Base-by-base conservation (phyloP, 37 sponge, comb jelly and placozoan genomes). In the Ephydatia muelleri region DNA sequence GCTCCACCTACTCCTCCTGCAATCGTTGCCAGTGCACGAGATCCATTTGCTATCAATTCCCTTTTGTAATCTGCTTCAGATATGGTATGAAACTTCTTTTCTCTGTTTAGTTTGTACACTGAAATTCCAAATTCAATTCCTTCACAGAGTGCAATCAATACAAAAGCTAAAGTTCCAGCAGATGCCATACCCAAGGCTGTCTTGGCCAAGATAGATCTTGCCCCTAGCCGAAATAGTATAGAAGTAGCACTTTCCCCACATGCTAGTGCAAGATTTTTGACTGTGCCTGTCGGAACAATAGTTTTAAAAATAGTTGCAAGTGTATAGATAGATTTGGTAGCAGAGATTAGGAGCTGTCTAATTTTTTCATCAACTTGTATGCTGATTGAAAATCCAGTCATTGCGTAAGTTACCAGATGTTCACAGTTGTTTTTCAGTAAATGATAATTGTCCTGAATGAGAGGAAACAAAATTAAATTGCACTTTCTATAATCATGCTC, bases 81-180 rank as follows among this genome's bases (percentile, higher is more conserved):
- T 39, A 85, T 85, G 29, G 57, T 73, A 30, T 85, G 12, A 78
- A 85, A 85, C 38, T 78, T 85, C 37, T 70, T 48, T 35, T 85
- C 70, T 21, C 86, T 79, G 28, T 79, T 43, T 19, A 85, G 86
- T 79, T 79, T 70, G 72, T 85, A 85, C 34, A 79, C 34, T 2
- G 64, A 49, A 2, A 65, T 14, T 49, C 66, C 23, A 57, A 85
- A 71, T 29, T 79, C n/a, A 28, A 73, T 65, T 39, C 64, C 72
- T 64, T 85, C 86, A 23, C 40, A 30, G 6, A 85, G 70, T 25
- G 79, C 25, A 36, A 34, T 79, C 2, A 71, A 30, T 34, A 71
- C 80, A 34, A 75, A 65, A 0, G 66, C 86, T 25, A 71, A n/a
- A 5, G 14, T 21, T 57, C 57, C 57, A 14, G 57, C 86, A 49